Conservation (phyloP, 2,797 vertebrate species). For the Valencia hispanica region DNA sequence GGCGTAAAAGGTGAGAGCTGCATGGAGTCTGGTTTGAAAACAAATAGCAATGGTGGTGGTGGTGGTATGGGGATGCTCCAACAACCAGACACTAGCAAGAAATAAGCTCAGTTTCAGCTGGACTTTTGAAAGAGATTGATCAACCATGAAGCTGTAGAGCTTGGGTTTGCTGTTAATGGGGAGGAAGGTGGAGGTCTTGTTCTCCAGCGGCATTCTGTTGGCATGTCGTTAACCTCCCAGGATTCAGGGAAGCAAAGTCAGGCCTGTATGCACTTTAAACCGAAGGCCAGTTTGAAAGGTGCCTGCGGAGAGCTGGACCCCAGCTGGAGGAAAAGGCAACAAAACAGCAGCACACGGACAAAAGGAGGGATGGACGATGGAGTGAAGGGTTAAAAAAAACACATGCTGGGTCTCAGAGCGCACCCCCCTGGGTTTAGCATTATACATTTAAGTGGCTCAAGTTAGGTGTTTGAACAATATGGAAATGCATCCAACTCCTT, state of each 20-base stretch:
- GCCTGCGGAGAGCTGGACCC: slow-evolving; percentile 75
- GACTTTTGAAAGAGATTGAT: slow-evolving; percentile 46
- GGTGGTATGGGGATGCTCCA: slow-evolving; percentile 22
- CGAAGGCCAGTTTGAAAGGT: slow-evolving; percentile 77
- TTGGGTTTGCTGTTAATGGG: slow-evolving; percentile 23
- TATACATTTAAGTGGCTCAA: slow-evolving; percentile 49
- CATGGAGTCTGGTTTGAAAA: slow-evolving; percentile 51
- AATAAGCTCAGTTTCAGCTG: slow-evolving; percentile 59
- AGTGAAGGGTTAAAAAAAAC: slow-evolving; percentile 67
- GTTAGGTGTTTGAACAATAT: slow-evolving; percentile 46
- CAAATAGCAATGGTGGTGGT: slow-evolving; percentile 47
- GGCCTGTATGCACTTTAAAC: slow-evolving; percentile 75
- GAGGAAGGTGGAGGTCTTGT: slow-evolving; percentile 66
- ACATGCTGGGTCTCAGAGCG: slow-evolving; percentile 70
- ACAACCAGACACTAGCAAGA: slow-evolving; percentile 51
- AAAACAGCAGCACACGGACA: slow-evolving; percentile 76
- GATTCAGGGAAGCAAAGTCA: slow-evolving; percentile 70
- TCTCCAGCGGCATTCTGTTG: slow-evolving; percentile 77
- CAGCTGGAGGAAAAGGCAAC: slow-evolving; percentile 76
- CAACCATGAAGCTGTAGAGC: slow-evolving; percentile 26
- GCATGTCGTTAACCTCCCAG: slow-evolving; percentile 84
- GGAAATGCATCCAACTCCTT: slow-evolving; percentile 7
- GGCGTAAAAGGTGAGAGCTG: slow-evolving; percentile 74
- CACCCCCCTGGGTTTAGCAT: slow-evolving; percentile 72
- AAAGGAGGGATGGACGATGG: slow-evolving; percentile 65